Conservation (phyloP, 2,113 vertebrate species). For the Cebidichthys violaceus region DNA sequence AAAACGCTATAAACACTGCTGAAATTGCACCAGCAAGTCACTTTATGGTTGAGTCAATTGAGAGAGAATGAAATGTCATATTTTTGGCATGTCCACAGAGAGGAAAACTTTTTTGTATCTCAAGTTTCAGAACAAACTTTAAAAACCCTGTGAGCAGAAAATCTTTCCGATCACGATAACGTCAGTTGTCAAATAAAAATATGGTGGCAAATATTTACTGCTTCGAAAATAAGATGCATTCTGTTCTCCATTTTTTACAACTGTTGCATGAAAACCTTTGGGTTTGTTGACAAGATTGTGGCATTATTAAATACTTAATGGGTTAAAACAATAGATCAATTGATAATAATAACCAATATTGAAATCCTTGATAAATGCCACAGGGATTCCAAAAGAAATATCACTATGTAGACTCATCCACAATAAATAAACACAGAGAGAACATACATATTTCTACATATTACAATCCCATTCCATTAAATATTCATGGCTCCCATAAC, state of each 20-base stretch:
- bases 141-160: conserved; percentile 15
- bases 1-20: conserved; percentile 20
- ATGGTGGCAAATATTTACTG: background rate
- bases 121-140: conserved; percentile 12
- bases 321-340: background rate
- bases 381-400: background rate
- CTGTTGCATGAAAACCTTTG: background rate
- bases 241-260: background rate
- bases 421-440: conserved; percentile 46
- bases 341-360: background rate
- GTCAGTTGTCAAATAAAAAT: background rate
- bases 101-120: background rate
- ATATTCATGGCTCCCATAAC: conserved; percentile 60
- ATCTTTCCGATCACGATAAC: background rate
- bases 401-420: conserved; percentile 7
- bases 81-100: conserved; percentile 2
- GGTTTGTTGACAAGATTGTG: background rate
- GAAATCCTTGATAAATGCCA: background rate
- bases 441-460: conserved; percentile 47
- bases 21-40: conserved; percentile 35
- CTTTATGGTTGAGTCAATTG: conserved; percentile 33
- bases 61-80: conserved; percentile 22
- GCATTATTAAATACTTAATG: background rate
- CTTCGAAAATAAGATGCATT: conserved; percentile 1
- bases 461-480: conserved; percentile 50